Evolutionary conservation across 1,140 invertebrate genomes (phyloP), one percentile per base, ranked within the genome.

Genomic region (Sweltsa coloradensis): DNA sequence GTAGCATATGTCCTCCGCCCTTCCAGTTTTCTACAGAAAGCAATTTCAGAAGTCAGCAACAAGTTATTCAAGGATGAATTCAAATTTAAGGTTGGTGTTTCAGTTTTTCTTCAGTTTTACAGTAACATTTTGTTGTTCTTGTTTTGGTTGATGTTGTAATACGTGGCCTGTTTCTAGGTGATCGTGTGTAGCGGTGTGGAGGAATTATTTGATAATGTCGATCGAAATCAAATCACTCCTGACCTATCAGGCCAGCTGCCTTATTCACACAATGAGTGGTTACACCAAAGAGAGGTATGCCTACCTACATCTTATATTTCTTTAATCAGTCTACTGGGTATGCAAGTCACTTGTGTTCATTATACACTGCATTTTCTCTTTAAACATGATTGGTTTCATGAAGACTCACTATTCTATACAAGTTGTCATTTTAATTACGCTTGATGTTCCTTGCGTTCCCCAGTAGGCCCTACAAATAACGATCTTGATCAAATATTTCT

Each of bases 261-360:
- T 23, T 97, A 96, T 68, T 87, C 89, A 54, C 89, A 97, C 66
- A 78, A 86, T 41, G 89, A 94, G 58, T 98, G 93, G 93, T 93
- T 96, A 61, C 84, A 95, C 57, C 90, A 96, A 64, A 73, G 93
- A 75, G 85, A 93, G 65, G 93, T 97, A 70, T 79, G 79, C 75
- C 51, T 52, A 36, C n/a, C n/a, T n/a, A n/a, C n/a, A n/a, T n/a
- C n/a, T n/a, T n/a, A n/a, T n/a, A n/a, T n/a, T n/a, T n/a, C n/a
- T n/a, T n/a, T n/a, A n/a, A n/a, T n/a, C n/a, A n/a, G n/a, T n/a
- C n/a, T n/a, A n/a, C n/a, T n/a, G n/a, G n/a, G n/a, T n/a, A n/a
- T n/a, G n/a, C n/a, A n/a, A n/a, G n/a, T n/a, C n/a, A n/a, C n/a
- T n/a, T n/a, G n/a, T n/a, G n/a, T n/a, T n/a, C n/a, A n/a, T n/a